A percentile compares a stretch with the other conserved stretches of the same genome.
phyloP scores from a whole-genome alignment of 2,113 vertebrate genomes.

The Aramus guarauna region DNA sequence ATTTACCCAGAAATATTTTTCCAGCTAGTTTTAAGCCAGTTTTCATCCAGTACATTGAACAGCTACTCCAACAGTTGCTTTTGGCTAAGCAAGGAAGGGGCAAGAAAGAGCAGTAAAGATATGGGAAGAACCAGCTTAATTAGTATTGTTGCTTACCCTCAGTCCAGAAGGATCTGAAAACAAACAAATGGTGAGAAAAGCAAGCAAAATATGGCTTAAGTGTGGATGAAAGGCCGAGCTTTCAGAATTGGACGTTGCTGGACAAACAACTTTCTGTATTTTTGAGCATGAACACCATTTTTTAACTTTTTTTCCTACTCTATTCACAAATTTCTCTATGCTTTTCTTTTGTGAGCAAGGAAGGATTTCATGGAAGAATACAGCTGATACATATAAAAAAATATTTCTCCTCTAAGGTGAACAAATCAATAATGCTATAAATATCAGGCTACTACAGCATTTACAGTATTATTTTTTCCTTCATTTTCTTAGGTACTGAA shows the following conservation, averaged over 20 bases:
- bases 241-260: background rate
- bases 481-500: background rate
- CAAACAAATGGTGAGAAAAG: background rate
- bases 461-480: background rate
- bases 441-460: background rate
- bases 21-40: background rate
- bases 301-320: background rate
- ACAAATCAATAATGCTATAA: background rate
- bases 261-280: background rate
- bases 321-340: background rate
- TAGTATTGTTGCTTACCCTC: background rate
- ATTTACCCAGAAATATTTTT: background rate
- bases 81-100: background rate
- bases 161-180: background rate
- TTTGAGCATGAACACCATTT: background rate
- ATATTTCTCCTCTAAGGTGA: background rate
- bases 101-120: background rate
- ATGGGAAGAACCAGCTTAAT: background rate
- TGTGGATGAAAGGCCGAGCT: background rate
- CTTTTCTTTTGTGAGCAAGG: background rate
- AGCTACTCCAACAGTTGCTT: background rate
- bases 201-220: background rate
- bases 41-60: background rate
- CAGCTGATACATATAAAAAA: background rate
- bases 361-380: background rate